phyloP scores from a whole-genome alignment of 2,113 vertebrate species.

The Coregonus clupeaformis region DNA sequence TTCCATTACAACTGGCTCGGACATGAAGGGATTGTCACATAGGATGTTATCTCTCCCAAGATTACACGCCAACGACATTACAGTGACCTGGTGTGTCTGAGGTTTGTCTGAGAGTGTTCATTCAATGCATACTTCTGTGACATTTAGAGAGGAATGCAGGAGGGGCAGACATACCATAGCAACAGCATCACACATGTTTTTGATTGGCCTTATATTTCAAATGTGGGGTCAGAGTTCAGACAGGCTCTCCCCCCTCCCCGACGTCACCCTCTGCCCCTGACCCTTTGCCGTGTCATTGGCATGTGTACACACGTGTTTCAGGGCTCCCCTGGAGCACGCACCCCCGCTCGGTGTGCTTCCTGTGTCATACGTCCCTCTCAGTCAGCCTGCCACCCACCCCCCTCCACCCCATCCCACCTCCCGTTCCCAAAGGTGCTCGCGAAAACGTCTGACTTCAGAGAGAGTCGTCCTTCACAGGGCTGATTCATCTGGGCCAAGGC shows the following conservation, averaged over 20 bases:
- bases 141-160: constrained; percentile 14
- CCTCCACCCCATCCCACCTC: not conserved
- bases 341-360: constrained; percentile 33
- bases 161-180: constrained; percentile 14
- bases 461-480: constrained; percentile 1
- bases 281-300: constrained; percentile 33
- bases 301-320: constrained; percentile 51
- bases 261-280: constrained; percentile 20
- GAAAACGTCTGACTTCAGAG: constrained; percentile 51
- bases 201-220: constrained; percentile 53
- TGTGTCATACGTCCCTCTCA: constrained; percentile 16
- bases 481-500: constrained; percentile 48
- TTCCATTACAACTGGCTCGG: not conserved
- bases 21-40: not conserved
- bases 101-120: constrained; percentile 39
- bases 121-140: constrained; percentile 31
- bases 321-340: constrained; percentile 21
- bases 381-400: constrained; percentile 11
- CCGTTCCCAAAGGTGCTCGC: constrained; percentile 37
- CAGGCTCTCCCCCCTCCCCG: constrained; percentile 5
- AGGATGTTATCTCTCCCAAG: not conserved
- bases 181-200: constrained; percentile 52
- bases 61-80: not conserved
- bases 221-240: constrained; percentile 45
- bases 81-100: not conserved